These are phyloP conservation scores for Aspidiotus destructor DNA, from an alignment of 2,888 invertebrate genomes.

Conservation along the genomic window DNA sequence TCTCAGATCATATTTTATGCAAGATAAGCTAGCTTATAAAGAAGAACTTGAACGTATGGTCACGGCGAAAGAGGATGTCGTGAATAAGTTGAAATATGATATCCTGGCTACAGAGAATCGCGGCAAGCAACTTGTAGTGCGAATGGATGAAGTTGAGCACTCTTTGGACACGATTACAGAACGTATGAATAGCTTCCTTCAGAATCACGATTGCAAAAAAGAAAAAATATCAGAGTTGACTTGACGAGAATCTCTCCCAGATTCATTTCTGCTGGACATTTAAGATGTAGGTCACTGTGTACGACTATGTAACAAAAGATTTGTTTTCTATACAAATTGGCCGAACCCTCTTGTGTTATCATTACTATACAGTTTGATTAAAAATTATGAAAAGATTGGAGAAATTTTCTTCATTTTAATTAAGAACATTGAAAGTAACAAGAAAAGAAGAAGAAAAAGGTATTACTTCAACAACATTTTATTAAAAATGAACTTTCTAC, in stretches of 20 bases:
- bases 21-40: slow-evolving; percentile 9
- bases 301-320: too few relatives aligned
- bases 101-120: neutral
- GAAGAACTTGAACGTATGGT: slow-evolving; percentile 6
- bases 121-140: slow-evolving; percentile 3
- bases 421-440: too few relatives aligned
- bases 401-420: too few relatives aligned
- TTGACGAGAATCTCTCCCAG: neutral
- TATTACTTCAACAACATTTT: too few relatives aligned
- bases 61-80: slow-evolving; percentile 8
- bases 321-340: too few relatives aligned
- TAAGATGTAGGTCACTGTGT: too few relatives aligned
- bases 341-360: too few relatives aligned
- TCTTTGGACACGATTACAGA: neutral
- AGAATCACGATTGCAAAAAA: neutral
- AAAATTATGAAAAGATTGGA: too few relatives aligned
- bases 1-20: slow-evolving; percentile 15
- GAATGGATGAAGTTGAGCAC: neutral
- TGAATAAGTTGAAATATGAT: slow-evolving; percentile 10
- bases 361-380: too few relatives aligned
- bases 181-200: neutral
- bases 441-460: too few relatives aligned
- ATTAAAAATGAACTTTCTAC: too few relatives aligned
- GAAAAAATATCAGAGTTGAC: neutral
- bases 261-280: too few relatives aligned